Evolutionary conservation across 2,113 vertebrate genomes (phyloP).

Genomic region (Dipodomys merriami): DNA sequence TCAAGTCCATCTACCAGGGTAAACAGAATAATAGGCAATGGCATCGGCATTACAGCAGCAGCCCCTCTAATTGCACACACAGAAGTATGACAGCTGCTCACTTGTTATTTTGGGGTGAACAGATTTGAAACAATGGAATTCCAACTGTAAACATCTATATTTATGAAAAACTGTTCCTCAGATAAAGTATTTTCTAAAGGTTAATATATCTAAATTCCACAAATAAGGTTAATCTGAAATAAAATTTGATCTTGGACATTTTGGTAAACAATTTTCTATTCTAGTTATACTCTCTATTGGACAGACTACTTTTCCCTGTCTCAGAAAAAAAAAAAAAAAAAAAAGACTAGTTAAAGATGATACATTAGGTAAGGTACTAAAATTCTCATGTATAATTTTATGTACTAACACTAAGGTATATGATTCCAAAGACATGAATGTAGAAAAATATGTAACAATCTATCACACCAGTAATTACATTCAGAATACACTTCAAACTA

Average conservation of each 20-base stretch:
- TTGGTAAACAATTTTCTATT: not conserved
- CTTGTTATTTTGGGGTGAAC: not conserved
- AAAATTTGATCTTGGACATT: not conserved
- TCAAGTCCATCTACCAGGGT: not conserved
- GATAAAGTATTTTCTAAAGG: not conserved
- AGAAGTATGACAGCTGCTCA: not conserved
- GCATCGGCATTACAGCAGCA: not conserved
- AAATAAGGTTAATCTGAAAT: not conserved
- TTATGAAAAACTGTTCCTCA: constrained; percentile 16
- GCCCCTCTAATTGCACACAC: not conserved
- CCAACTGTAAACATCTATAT: not conserved
- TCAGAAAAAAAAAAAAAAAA: constrained; percentile 6
- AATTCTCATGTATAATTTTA: not conserved
- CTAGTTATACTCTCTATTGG: not conserved
- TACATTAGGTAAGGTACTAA: not conserved
- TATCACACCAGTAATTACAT: constrained; percentile 14
- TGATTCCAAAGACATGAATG: not conserved
- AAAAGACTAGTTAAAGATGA: not conserved
- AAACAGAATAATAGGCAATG: not conserved
- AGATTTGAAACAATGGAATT: not conserved
- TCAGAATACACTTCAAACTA: constrained; percentile 58
- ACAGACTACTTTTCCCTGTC: not conserved
- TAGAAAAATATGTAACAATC: constrained; percentile 23
- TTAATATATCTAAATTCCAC: constrained; percentile 8
- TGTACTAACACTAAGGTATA: not conserved